Conservation (phyloP, 2,888 invertebrate genomes). For the Orthosia incerta region DNA sequence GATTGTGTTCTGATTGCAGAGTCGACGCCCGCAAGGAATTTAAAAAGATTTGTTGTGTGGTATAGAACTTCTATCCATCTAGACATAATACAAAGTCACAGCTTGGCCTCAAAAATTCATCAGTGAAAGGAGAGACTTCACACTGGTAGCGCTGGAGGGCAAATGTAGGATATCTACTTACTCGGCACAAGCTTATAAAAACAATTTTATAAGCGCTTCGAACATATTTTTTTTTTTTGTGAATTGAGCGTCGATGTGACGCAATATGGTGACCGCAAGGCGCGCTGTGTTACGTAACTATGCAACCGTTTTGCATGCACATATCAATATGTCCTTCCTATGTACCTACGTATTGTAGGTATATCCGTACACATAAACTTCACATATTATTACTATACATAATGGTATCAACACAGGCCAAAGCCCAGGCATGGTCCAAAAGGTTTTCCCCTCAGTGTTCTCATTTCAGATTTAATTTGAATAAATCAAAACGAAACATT, state of each 20-base stretch:
- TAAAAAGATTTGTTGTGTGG: conserved; percentile 25
- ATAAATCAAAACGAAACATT: conserved; percentile 48
- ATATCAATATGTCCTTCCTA: not conserved
- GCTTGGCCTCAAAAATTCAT: conserved; percentile 42
- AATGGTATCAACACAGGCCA: not conserved
- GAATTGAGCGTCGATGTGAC: conserved; percentile 75
- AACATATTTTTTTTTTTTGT: conserved; percentile 74
- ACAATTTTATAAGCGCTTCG: conserved; percentile 52
- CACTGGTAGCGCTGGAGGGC: conserved; percentile 38
- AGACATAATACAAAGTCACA: conserved; percentile 15
- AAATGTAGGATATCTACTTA: conserved; percentile 46
- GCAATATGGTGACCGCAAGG: conserved; percentile 73
- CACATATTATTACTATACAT: conserved; percentile 4
- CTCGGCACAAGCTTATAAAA: conserved; percentile 46
- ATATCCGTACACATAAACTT: not conserved
- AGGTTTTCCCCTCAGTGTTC: conserved; percentile 30
- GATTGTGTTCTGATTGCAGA: conserved; percentile 42
- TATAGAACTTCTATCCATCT: conserved; percentile 22
- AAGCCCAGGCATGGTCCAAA: conserved; percentile 4
- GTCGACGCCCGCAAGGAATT: conserved; percentile 21
- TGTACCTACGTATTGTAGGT: not conserved
- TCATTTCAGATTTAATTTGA: conserved; percentile 46
- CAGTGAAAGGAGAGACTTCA: conserved; percentile 54
- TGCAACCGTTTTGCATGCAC: conserved; percentile 59
- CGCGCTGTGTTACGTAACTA: conserved; percentile 73